Evolutionary conservation across 2,113 vertebrate genomes (phyloP), one percentile per base, ranked within the genome.

Genomic region (Ifrita kowaldi): DNA sequence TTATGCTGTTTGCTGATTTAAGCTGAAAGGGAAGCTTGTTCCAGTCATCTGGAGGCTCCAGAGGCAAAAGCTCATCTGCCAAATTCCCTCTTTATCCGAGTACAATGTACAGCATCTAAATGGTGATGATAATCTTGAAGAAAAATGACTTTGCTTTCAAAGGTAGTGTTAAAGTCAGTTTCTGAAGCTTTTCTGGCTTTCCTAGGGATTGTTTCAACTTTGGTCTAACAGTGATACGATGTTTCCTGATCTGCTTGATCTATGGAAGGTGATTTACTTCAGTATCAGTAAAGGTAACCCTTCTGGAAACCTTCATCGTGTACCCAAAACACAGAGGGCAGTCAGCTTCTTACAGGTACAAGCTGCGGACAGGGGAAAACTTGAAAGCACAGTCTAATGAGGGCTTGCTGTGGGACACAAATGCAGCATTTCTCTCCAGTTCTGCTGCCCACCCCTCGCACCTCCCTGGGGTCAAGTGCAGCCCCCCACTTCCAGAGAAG

Each of bases 1-100:
- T 97, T 97, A 97, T 91, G 89, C 95, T 96, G 95, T 97, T 97
- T 97, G 96, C 93, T 97, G 95, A 97, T 97, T 95, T 96, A 97
- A 97, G 84, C 93, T 96, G 96, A 97, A 97, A 97, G 81, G 78
- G 89, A 97, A 97, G 75, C 86, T 92, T 93, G 87, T 96, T 97
- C 87, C 87, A 96, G 96, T 96, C 94, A 93, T 96, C 89, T 87
- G 76, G 55, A 88, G 79, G 68, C 82, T 97, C 92, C 87, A 94
- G 93, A 95, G 94, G 82, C 93, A 90, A 96, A 94, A 81, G 89
- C 95, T 95, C 93, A 94, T 96, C 93, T 90, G 84, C 84, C 90
- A 96, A 96, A 97, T 96, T 96, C 95, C 82, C 73, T 96, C 71
- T 97, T 97, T 97, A 97, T 96, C 93, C 90, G 13, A 80, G 80